Evolutionary conservation across 2,113 vertebrate genomes (phyloP), one percentile per base, ranked within the genome.

Genomic region (Myocastor coypus): DNA sequence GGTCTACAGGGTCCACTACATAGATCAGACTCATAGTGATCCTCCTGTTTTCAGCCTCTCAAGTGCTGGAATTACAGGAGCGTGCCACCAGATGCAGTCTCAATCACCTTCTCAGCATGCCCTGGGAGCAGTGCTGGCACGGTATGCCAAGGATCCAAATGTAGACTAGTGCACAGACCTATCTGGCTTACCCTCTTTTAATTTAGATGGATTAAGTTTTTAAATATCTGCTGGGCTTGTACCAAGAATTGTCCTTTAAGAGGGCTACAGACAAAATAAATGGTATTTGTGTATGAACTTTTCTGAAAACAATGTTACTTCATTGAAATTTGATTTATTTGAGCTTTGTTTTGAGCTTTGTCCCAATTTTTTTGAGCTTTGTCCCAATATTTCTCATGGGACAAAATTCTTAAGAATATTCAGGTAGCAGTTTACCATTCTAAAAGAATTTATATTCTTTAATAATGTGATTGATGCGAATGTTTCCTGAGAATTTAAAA

Each of bases 361-460:
- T n/a, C n/a, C n/a, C n/a, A n/a, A 64, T 77, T 57, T 68, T 1
- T 64, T 61, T 96, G n/a, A 13, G 12, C 32, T 89, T 40, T 81
- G 7, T 91, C 96, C 0, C n/a, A 94, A 26, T n/a, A 7, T 91
- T 86, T 84, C 12, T 28, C 46, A 8, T 61, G 14, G 28, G 30
- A 84, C 19, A 66, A 85, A 85, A 34, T 61, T 34, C 22, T 69
- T 90, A 86, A n/a, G 7, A 94, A 63, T 90, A 94, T 46, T 83
- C 37, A 86, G 57, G 50, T 42, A 94, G 28, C 34, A 87, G 64
- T 17, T 85, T 95, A 66, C 10, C 20, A 82, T 88, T 95, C 90
- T 94, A 11, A 10, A 92, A 75, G 34, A n/a, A 28, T 73, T 87
- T 37, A 13, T 7, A 22, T 37, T 86, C 40, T 94, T 26, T 20